Conservation (phyloP, 2,797 vertebrate species). For the Spea hammondii region DNA sequence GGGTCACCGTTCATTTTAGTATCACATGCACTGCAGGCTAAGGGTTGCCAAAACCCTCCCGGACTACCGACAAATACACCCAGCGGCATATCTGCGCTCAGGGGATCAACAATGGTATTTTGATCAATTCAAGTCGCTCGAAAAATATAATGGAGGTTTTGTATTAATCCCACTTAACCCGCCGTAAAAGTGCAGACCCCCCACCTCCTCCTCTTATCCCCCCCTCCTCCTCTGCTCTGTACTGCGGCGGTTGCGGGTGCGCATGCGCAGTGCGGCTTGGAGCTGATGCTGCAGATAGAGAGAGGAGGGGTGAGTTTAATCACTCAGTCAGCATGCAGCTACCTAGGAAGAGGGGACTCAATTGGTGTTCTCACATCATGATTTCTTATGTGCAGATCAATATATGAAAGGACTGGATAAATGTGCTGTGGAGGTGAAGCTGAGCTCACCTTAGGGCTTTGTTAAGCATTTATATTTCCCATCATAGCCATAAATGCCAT, state of each 20-base stretch:
- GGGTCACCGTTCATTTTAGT: not conserved
- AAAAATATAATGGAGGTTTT: conserved; percentile 60
- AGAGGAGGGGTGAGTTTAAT: conserved; percentile 14
- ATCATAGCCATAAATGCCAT: conserved; percentile 32
- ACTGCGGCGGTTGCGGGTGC: conserved; percentile 72
- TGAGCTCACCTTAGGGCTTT: conserved; percentile 32
- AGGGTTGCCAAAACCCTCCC: not conserved
- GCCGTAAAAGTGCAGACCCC: conserved; percentile 55
- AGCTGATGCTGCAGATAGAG: conserved; percentile 76
- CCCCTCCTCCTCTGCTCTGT: conserved; percentile 57
- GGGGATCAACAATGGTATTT: conserved; percentile 23
- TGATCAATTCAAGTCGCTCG: conserved; percentile 57
- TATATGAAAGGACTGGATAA: conserved; percentile 46
- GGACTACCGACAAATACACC: not conserved
- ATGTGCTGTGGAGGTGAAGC: conserved; percentile 43
- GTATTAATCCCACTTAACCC: conserved; percentile 64
- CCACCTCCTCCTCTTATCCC: conserved; percentile 5
- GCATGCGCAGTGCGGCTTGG: conserved; percentile 69
- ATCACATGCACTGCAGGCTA: conserved; percentile 54
- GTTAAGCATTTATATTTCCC: conserved; percentile 28
- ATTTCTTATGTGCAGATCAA: conserved; percentile 46
- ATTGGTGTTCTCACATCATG: conserved; percentile 47
- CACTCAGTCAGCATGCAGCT: conserved; percentile 48
- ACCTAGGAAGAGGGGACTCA: conserved; percentile 32
- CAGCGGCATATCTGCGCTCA: conserved; percentile 23